These are phyloP conservation scores for Hymenochirus boettgeri DNA, from an alignment of 2,113 vertebrate genomes.

Conservation along the genomic window DNA sequence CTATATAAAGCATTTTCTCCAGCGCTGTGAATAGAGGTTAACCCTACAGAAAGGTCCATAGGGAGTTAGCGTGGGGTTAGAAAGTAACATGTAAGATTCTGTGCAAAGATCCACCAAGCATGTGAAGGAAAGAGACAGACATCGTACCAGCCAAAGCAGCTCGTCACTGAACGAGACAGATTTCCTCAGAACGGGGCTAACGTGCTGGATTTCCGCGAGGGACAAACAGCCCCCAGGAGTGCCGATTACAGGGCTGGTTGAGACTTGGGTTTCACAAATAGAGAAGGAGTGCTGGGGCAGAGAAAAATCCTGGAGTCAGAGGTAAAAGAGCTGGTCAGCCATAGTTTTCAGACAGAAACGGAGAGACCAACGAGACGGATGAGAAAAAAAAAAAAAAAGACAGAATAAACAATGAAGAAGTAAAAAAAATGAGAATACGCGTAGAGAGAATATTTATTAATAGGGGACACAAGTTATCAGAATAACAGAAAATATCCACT, in stretches of 20 bases:
- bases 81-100: neutral
- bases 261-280: constrained; percentile 76
- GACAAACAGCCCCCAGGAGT: constrained; percentile 64
- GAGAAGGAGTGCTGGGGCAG: constrained; percentile 84
- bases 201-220: constrained; percentile 72
- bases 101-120: constrained; percentile 18
- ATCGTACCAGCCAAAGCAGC: constrained; percentile 94
- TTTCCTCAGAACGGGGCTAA: constrained; percentile 92
- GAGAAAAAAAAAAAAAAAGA: constrained; percentile 44
- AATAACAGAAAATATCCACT: no score
- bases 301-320: constrained; percentile 78
- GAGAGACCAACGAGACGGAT: constrained; percentile 53
- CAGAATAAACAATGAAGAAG: constrained; percentile 50
- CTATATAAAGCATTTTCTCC: no score
- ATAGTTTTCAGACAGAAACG: constrained; percentile 69
- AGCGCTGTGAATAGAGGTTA: neutral
- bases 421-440: constrained; percentile 47
- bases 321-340: constrained; percentile 71
- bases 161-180: constrained; percentile 96
- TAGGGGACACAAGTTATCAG: constrained; percentile 42
- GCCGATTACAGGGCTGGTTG: constrained; percentile 72
- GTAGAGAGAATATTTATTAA: constrained; percentile 45
- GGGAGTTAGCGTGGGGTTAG: neutral
- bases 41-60: neutral
- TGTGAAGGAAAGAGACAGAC: constrained; percentile 49